Evolutionary conservation across 2,797 vertebrate genomes (phyloP).

Genomic region (Pagetopsis macropterus): DNA sequence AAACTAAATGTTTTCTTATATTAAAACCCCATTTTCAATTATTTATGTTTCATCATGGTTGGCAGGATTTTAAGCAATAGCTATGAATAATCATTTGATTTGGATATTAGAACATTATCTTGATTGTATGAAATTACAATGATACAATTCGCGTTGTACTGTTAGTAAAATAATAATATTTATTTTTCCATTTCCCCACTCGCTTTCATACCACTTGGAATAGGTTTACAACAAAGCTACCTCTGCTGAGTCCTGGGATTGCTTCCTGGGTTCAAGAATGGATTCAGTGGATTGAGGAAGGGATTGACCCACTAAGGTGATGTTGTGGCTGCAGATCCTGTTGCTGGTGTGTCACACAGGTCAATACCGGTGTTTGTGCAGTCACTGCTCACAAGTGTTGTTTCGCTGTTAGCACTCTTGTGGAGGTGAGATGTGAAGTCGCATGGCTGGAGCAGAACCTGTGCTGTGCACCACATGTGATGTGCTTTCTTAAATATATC

Average conservation of each 20-base stretch:
- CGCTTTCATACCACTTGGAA: constrained; percentile 8
- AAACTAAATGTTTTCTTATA: neutral
- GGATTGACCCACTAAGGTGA: constrained; percentile 44
- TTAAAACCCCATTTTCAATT: neutral
- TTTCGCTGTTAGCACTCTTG: constrained; percentile 17
- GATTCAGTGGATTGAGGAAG: constrained; percentile 47
- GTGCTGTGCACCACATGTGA: neutral
- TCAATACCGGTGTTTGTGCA: constrained; percentile 33
- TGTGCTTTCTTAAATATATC: neutral
- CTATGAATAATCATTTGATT: neutral
- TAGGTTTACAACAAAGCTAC: neutral
- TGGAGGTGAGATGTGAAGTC: constrained; percentile 8
- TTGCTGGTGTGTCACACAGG: constrained; percentile 37
- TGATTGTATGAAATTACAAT: neutral
- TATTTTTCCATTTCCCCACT: neutral
- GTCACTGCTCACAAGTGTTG: constrained; percentile 30
- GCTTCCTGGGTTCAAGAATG: constrained; percentile 32
- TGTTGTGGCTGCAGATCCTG: constrained; percentile 45
- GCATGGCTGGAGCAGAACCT: neutral
- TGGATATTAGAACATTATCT: neutral
- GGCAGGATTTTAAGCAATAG: neutral
- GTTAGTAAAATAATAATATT: too few relatives aligned
- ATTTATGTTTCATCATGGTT: neutral
- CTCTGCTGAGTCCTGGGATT: constrained; percentile 10
- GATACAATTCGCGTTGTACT: neutral